Percentiles rank a stretch among this genome's conserved stretches.
phyloP scores from a whole-genome alignment of 2,797 vertebrate genomes.

The Ataeniobius toweri region DNA sequence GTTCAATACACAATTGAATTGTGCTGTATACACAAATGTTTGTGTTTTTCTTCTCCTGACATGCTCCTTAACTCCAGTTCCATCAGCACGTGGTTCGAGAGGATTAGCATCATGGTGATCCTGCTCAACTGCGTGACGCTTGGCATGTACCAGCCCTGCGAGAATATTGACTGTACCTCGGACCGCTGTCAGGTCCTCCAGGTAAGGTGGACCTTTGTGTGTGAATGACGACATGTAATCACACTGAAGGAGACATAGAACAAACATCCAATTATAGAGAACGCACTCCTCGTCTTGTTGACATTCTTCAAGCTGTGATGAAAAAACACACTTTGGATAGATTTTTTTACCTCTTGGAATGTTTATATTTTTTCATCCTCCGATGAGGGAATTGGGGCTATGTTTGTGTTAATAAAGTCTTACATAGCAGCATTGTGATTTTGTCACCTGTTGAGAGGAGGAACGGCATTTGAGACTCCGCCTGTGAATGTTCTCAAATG shows the following conservation, averaged over 20 bases:
- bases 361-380: constrained; percentile 39
- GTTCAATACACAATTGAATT: background rate
- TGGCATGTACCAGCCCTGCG: constrained; percentile 98
- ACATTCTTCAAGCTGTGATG: constrained; percentile 30
- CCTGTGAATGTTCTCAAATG: background rate
- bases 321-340: constrained; percentile 24
- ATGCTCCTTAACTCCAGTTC: constrained; percentile 72
- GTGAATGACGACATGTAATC: background rate
- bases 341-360: constrained; percentile 31
- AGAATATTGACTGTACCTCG: constrained; percentile 97
- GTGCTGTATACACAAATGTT: background rate
- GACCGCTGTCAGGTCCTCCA: constrained; percentile 97
- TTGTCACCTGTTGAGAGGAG: constrained; percentile 18
- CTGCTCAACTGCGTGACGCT: constrained; percentile 96
- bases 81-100: constrained; percentile 91
- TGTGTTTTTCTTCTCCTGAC: constrained; percentile 17
- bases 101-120: constrained; percentile 98
- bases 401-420: constrained; percentile 55
- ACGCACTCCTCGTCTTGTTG: constrained; percentile 9
- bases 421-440: constrained; percentile 20
- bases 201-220: constrained; percentile 70
- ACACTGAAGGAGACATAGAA: constrained; percentile 13
- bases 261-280: constrained; percentile 31
- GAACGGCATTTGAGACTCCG: constrained; percentile 2
- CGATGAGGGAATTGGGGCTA: constrained; percentile 44